Percentiles rank a stretch among this genome's conserved stretches.
Evolutionary conservation across 2,888 invertebrate species (phyloP).

Genomic region (Lasius platythorax): DNA sequence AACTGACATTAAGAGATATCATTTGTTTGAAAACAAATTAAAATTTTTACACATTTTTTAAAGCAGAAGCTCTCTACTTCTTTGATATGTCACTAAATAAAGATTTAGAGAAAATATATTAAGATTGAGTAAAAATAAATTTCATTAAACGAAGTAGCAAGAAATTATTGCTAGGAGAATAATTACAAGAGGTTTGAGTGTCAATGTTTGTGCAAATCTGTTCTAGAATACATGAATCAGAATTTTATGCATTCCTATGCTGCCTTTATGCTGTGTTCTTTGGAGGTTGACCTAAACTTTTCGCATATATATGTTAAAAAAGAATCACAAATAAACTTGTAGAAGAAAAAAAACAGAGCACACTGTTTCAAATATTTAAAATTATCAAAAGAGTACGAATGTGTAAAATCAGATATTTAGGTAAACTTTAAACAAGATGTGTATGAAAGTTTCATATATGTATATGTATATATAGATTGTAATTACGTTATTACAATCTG

Average conservation of each 20-base stretch:
- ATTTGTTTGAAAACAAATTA: constrained; percentile 49
- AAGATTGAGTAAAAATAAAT: background rate
- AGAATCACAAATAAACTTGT: constrained; percentile 34
- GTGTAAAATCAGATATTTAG: constrained; percentile 11
- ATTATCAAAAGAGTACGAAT: constrained; percentile 12
- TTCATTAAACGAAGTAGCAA: constrained; percentile 30
- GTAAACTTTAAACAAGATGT: constrained; percentile 5
- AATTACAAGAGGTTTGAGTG: constrained; percentile 33
- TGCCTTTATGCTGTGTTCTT: constrained; percentile 79
- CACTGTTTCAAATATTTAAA: constrained; percentile 24
- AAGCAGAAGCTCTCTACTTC: constrained; percentile 32
- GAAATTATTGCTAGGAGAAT: constrained; percentile 26
- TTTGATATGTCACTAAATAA: constrained; percentile 28
- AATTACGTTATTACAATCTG: constrained; percentile 61
- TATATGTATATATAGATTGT: constrained; percentile 57
- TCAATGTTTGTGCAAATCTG: constrained; percentile 47
- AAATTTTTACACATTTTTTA: constrained; percentile 54
- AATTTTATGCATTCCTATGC: constrained; percentile 81
- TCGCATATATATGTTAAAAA: constrained; percentile 49
- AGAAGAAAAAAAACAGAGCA: background rate
- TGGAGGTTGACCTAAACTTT: constrained; percentile 53
- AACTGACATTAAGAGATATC: constrained; percentile 83
- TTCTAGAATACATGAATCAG: constrained; percentile 49
- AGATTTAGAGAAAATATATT: constrained; percentile 9
- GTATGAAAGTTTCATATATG: constrained; percentile 16